phyloP scores from a whole-genome alignment of 2,888 invertebrate genomes.

The Hirudinaria manillensis region DNA sequence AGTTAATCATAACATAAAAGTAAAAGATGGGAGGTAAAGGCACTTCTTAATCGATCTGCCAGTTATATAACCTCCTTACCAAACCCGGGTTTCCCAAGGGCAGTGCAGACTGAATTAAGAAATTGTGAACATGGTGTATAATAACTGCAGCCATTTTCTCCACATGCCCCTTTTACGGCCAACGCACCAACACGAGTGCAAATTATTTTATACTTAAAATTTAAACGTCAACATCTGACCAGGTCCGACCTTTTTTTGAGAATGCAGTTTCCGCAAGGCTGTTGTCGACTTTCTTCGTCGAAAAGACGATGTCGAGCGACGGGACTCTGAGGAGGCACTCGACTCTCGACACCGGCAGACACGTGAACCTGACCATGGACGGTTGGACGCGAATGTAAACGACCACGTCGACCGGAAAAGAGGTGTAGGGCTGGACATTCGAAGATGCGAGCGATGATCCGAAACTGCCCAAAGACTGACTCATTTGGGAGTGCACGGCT shows the following conservation, averaged over 20 bases:
- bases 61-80: no score
- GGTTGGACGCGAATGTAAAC: constrained; percentile 88
- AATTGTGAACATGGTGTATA: no score
- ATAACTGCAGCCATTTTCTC: no score
- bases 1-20: no score
- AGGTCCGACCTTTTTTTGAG: not conserved
- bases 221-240: constrained; percentile 2
- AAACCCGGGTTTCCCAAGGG: no score
- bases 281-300: constrained; percentile 55
- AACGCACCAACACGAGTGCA: not conserved
- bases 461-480: not conserved
- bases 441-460: not conserved
- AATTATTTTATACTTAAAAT: not conserved
- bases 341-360: constrained; percentile 53
- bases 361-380: constrained; percentile 69
- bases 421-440: constrained; percentile 12
- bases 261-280: not conserved
- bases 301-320: constrained; percentile 91
- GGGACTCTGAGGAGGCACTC: constrained; percentile 62
- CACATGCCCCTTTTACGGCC: no score
- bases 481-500: constrained; percentile 2
- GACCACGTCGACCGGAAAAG: constrained; percentile 63
- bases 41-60: no score
- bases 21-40: no score
- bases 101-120: no score